These are phyloP conservation scores for Drosophila ficusphila DNA, from an alignment of 1,140 invertebrate species.

Conservation along the genomic window DNA sequence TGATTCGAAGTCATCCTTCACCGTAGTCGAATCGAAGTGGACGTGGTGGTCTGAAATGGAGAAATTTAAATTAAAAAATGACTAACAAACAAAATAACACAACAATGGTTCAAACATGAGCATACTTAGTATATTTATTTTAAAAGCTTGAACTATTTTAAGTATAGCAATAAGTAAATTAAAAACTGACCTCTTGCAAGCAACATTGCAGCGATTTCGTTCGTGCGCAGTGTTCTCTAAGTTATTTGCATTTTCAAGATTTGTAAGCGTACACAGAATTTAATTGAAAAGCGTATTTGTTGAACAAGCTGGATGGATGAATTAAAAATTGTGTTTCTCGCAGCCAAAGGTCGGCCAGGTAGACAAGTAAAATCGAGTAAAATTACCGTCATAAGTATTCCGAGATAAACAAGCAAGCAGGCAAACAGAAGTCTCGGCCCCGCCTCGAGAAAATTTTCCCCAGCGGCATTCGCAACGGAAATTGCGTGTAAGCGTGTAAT, in stretches of 20 bases:
- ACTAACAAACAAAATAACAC: too few relatives aligned
- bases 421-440: conserved; percentile 32
- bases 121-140: too few relatives aligned
- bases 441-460: conserved; percentile 32
- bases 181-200: neutral
- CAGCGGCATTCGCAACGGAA: conserved; percentile 30
- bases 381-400: conserved; percentile 35
- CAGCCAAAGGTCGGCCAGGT: neutral
- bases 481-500: conserved; percentile 71
- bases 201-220: too few relatives aligned
- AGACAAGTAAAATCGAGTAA: conserved; percentile 14
- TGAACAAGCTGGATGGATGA: conserved; percentile 12
- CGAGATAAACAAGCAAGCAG: conserved; percentile 26
- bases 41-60: conserved; percentile 79
- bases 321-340: conserved; percentile 16
- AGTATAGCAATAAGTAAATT: too few relatives aligned
- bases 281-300: conserved; percentile 45
- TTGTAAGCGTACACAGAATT: conserved; percentile 37
- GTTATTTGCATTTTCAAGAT: conserved; percentile 32
- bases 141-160: too few relatives aligned
- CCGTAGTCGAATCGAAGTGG: conserved; percentile 78
- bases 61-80: neutral
- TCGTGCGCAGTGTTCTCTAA: neutral
- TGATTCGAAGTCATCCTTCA: conserved; percentile 78
- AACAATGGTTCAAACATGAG: too few relatives aligned